Base-by-base conservation (phyloP, 2,113 vertebrate species). In the Xenus cinereus region DNA sequence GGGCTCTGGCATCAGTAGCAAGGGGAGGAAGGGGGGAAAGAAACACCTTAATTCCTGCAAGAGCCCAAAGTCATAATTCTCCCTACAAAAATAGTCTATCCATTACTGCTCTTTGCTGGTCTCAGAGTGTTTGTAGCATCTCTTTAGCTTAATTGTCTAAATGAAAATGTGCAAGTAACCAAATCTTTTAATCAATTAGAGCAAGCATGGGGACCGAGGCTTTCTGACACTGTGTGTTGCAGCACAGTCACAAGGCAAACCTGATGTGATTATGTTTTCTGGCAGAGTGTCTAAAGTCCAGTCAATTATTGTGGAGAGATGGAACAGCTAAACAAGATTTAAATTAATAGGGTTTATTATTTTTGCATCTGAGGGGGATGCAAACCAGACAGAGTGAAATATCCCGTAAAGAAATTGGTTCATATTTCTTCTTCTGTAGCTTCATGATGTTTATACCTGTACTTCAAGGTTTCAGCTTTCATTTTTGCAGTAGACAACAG, bases 161-260 rank as follows among this genome's bases (percentile, higher is more conserved):
- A 90, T 96, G 72, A 85, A 94, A 93, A 93, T 71, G 79, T 92
- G 67, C 64, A 89, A 95, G 81, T 90, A 84, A 86, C 84, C 93
- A 66, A 77, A 95, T 84, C 87, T 90, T 84, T 77, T 96, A 91
- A 96, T 96, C 84, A 94, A 77, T 96, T 92, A 88, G 82, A 90
- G 84, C 33, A 53, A 74, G 37, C 39, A 41, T 54, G 63, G 51
- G 46, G 75, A 80, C 24, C 1, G 57, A 33, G 77, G 53, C 78
- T 85, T 51, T 64, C 69, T 68, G 84, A 91, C 71, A 22, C 85
- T 35, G 14, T 33, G 10, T 43, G 19, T 41, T 67, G 46, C 19
- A 3, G 87, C 60, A 27, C 54, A 28, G 21, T 78, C n/a, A 11
- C 86, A 45, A 53, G 59, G 45, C 90, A 95, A 50, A 78, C 59